phyloP scores from a whole-genome alignment of 1,140 invertebrate genomes.

The Samia ricini region DNA sequence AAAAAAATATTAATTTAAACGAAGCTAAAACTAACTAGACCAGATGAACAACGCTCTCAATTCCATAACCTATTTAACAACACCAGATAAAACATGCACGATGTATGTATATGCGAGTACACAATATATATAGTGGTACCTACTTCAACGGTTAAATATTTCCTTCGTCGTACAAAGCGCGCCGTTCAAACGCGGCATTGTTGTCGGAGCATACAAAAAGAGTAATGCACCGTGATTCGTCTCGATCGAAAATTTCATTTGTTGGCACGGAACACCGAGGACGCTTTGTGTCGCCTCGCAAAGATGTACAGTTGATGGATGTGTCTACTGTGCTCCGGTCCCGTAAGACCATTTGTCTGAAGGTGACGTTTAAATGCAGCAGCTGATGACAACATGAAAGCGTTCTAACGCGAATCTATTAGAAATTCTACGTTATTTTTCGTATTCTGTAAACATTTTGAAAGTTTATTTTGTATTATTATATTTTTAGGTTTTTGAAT shows the following conservation, averaged over 20 bases:
- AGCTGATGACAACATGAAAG: conserved; percentile 9
- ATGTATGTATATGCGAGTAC: neutral
- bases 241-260: conserved; percentile 64
- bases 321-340: neutral
- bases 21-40: no score
- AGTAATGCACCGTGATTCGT: conserved; percentile 57
- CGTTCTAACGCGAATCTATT: neutral
- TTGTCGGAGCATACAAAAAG: conserved; percentile 56
- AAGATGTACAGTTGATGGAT: conserved; percentile 37
- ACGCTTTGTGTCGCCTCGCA: conserved; percentile 45
- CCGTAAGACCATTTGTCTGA: neutral
- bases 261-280: conserved; percentile 42
- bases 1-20: no score
- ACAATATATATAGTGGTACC: neutral
- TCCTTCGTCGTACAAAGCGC: conserved; percentile 34
- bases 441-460: neutral
- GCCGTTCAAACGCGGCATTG: conserved; percentile 45
- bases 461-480: no score
- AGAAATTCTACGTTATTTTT: neutral
- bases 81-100: no score
- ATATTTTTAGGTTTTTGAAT: no score
- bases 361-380: neutral
- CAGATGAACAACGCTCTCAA: no score
- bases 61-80: neutral
- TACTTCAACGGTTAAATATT: neutral